Evolutionary conservation across 2,888 invertebrate genomes (phyloP).

Genomic region (Perdita meconis): DNA sequence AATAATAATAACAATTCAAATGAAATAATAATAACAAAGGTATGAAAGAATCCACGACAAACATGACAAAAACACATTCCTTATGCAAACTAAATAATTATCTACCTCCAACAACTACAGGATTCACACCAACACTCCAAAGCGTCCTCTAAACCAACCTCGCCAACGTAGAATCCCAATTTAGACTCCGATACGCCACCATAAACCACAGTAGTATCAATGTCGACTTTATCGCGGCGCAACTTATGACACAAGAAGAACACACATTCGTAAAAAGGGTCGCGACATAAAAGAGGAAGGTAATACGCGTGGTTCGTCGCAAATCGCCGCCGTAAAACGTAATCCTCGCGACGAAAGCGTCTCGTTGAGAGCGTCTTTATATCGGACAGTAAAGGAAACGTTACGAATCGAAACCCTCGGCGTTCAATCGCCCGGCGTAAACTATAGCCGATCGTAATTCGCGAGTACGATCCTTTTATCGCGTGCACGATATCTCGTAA

Average conservation of each 20-base stretch:
- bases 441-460: constrained; percentile 10
- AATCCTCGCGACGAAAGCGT: not conserved
- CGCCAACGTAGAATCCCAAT: not conserved
- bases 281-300: too few relatives aligned
- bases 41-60: too few relatives aligned
- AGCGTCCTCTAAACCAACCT: too few relatives aligned
- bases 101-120: too few relatives aligned
- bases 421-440: not conserved
- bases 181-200: not conserved
- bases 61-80: too few relatives aligned
- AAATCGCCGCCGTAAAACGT: constrained; percentile 11
- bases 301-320: not conserved
- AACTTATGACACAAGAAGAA: not conserved
- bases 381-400: not conserved
- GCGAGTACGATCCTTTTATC: constrained; percentile 28
- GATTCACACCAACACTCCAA: too few relatives aligned
- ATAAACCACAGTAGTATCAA: not conserved
- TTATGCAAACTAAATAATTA: too few relatives aligned
- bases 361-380: constrained; percentile 2
- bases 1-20: too few relatives aligned
- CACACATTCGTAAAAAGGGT: not conserved
- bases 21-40: too few relatives aligned
- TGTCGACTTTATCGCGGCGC: not conserved
- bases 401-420: not conserved
- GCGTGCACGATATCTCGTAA: constrained; percentile 58